Percentiles rank a stretch among this genome's conserved stretches.
Evolutionary conservation across 2,113 vertebrate species (phyloP).

Genomic region (Chionomys nivalis): DNA sequence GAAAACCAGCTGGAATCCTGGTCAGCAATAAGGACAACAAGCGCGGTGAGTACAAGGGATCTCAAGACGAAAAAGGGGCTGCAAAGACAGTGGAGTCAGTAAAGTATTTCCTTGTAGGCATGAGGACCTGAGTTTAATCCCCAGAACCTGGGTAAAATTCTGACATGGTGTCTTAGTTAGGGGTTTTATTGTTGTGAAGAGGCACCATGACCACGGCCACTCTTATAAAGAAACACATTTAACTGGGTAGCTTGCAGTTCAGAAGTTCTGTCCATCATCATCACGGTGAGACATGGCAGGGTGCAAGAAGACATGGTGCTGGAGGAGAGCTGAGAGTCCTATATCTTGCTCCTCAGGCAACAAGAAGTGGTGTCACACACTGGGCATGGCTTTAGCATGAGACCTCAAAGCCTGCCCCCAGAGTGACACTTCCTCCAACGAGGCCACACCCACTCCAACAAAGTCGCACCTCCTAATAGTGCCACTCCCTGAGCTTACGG

Average conservation of each 20-base stretch:
- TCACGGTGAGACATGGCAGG: background rate
- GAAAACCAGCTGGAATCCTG: fast-evolving
- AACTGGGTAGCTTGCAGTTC: background rate
- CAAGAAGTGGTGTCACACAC: background rate
- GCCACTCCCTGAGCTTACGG: background rate
- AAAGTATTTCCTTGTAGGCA: background rate
- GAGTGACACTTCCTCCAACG: background rate
- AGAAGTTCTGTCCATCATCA: background rate
- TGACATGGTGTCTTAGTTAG: background rate
- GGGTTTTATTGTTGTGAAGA: background rate
- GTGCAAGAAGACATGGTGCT: background rate
- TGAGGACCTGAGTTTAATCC: background rate
- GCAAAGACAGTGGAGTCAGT: background rate
- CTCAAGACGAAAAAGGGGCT: background rate
- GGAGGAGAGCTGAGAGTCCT: background rate
- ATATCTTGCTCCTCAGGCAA: background rate
- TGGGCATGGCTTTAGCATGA: background rate
- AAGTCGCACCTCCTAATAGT: background rate
- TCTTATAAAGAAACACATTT: background rate
- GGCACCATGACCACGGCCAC: background rate
- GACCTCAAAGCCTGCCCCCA: background rate
- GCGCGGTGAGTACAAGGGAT: background rate
- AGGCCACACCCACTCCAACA: background rate
- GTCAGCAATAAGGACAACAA: background rate
- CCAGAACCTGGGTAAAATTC: background rate